Evolutionary conservation across 1,140 invertebrate genomes (phyloP).

Genomic region (Caerostris darwini): DNA sequence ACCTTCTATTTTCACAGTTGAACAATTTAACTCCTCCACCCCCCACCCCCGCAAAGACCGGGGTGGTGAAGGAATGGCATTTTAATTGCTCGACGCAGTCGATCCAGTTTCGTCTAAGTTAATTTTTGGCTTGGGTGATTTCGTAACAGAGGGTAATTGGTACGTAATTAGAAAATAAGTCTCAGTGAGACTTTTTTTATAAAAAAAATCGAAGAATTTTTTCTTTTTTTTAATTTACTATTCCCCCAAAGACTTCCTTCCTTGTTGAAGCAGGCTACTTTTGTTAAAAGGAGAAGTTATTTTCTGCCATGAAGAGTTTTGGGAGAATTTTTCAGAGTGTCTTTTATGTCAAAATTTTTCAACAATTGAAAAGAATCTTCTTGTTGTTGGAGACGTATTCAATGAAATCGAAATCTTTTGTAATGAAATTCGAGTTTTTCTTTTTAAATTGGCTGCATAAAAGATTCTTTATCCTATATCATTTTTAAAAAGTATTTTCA

Average conservation of each 20-base stretch:
- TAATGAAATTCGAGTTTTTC: neutral
- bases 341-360: neutral
- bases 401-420: conserved; percentile 34
- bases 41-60: neutral
- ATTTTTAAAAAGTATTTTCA: neutral
- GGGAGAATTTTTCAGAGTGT: conserved; percentile 11
- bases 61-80: conserved; percentile 60
- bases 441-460: neutral
- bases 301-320: neutral
- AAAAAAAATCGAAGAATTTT: neutral
- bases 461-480: neutral
- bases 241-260: too few species aligned
- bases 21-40: conserved; percentile 53
- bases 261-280: neutral
- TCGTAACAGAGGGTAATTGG: conserved; percentile 70
- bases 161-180: conserved; percentile 76
- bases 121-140: conserved; percentile 67
- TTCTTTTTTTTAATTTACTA: too few species aligned
- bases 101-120: conserved; percentile 64
- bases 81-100: conserved; percentile 62
- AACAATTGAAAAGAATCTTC: conserved; percentile 19
- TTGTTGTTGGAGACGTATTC: conserved; percentile 14
- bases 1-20: conserved; percentile 49
- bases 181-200: conserved; percentile 53
- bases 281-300: conserved; percentile 46